These are phyloP conservation scores for Pollenia griseotomentosa DNA, from an alignment of 2,888 invertebrate genomes.

Conservation along the genomic window DNA sequence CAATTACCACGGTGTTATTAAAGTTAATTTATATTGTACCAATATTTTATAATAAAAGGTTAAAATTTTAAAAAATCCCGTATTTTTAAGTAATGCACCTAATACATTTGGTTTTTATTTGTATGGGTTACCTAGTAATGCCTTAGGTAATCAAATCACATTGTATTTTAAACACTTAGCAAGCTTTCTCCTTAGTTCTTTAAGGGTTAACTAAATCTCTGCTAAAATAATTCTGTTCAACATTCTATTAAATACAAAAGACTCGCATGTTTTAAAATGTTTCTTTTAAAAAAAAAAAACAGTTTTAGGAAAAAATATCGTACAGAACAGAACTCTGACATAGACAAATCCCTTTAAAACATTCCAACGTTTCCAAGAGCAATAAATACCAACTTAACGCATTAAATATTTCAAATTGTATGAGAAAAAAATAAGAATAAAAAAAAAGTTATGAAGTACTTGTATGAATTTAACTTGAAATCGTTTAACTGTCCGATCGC, in stretches of 20 bases:
- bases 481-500: slow-evolving; percentile 24
- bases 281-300: slow-evolving; percentile 14
- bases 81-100: too few species aligned
- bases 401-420: slow-evolving; percentile 81
- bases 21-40: too few species aligned
- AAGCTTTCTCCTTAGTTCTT: neutral
- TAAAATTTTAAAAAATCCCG: too few species aligned
- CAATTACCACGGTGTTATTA: too few species aligned
- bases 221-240: slow-evolving; percentile 9
- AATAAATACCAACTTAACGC: slow-evolving; percentile 84
- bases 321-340: neutral
- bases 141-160: neutral
- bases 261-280: slow-evolving; percentile 20
- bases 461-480: slow-evolving; percentile 68
- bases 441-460: slow-evolving; percentile 55
- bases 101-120: too few species aligned
- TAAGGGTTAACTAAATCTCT: slow-evolving; percentile 45
- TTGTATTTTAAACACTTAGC: neutral
- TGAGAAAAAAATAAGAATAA: slow-evolving; percentile 53
- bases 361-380: slow-evolving; percentile 82
- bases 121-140: neutral
- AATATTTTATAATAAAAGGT: too few species aligned
- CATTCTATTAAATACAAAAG: slow-evolving; percentile 38
- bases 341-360: slow-evolving; percentile 57
- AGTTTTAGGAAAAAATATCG: neutral